phyloP scores from a whole-genome alignment of 2,888 invertebrate species.

The Caenorhabditis doughertyi region DNA sequence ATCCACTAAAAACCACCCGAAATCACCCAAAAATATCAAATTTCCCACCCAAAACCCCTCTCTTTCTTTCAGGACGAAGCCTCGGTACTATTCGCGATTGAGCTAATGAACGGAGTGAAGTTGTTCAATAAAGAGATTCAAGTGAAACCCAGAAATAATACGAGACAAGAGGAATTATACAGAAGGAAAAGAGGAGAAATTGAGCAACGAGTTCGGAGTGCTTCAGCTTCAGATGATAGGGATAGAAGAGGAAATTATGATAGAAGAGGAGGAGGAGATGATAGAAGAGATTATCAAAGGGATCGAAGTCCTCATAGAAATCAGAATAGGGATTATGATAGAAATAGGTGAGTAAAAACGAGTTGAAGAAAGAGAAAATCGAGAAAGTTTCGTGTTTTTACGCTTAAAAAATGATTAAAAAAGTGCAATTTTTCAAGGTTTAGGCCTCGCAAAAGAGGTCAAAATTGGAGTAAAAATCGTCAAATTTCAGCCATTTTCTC shows the following conservation, averaged over 20 bases:
- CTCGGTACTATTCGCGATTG: conserved; percentile 74
- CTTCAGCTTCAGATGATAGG: background rate
- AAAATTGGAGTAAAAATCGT: too few species aligned
- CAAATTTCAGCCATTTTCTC: too few species aligned
- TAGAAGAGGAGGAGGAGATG: background rate
- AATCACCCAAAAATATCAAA: background rate
- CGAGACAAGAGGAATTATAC: conserved; percentile 60
- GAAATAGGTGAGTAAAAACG: background rate
- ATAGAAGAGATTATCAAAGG: conserved; percentile 1
- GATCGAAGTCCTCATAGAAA: background rate
- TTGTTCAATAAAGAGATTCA: conserved; percentile 63
- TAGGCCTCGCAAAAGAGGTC: too few species aligned
- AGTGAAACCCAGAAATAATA: conserved; percentile 72
- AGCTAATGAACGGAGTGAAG: conserved; percentile 72
- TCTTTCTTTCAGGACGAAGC: conserved; percentile 67
- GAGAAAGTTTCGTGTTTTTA: too few species aligned
- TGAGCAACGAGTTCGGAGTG: conserved; percentile 28
- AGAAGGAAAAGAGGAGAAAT: conserved; percentile 15
- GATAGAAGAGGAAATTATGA: background rate
- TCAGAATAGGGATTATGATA: background rate
- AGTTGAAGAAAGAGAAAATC: background rate
- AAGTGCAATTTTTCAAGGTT: too few species aligned
- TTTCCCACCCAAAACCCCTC: too few species aligned
- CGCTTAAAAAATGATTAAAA: too few species aligned
- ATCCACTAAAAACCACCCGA: too few species aligned